Evolutionary conservation across 2,888 invertebrate genomes (phyloP), one percentile per base, ranked within the genome.

Genomic region (Scaptodrosophila latifasciaeformis): DNA sequence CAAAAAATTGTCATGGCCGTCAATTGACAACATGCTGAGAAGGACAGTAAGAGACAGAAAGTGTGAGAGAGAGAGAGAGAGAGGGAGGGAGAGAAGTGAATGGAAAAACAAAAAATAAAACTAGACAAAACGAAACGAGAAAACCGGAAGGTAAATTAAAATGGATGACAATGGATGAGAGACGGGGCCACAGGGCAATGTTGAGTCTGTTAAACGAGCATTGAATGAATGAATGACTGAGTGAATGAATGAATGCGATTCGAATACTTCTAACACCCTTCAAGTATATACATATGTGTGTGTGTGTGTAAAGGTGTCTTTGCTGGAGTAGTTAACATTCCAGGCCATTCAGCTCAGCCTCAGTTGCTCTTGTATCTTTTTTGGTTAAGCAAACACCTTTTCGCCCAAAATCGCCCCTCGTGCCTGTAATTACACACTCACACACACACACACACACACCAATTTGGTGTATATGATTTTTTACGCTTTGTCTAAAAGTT

Each of bases 121-220:
- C 27, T 12, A 31, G 17, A 18, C 35, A 34, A 55, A 54, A 54
- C 48, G 65, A 67, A 62, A 45, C 45, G 43, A 59, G 55, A 62
- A 65, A 66, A 74, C 72, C 77, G 76, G 76, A 78, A 78, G 76
- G 75, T 71, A 75, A 78, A 75, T 75, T 75, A 75, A 75, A 78
- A 75, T 75, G 75, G 78, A 75, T 78, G 76, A 78, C 78, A 75
- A 75, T 72, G 62, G 71, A 62, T 71, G 66, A 58, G 65, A n/a
- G n/a, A n/a, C 52, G 58, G 45, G 30, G 43, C 53, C 58, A 63
- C 54, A 56, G 65, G 65, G 61, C 53, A 55, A 39, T 61, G 56
- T n/a, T n/a, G n/a, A n/a, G n/a, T n/a, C n/a, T n/a, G n/a, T n/a
- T 62, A 77, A 74, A 77, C 69, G 67, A 74, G 71, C 69, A 70